A percentile compares a stretch with the other conserved stretches of the same genome.
These are phyloP conservation scores for Platysteira castanea DNA, from an alignment of 2,113 vertebrate species.

Conservation along the genomic window DNA sequence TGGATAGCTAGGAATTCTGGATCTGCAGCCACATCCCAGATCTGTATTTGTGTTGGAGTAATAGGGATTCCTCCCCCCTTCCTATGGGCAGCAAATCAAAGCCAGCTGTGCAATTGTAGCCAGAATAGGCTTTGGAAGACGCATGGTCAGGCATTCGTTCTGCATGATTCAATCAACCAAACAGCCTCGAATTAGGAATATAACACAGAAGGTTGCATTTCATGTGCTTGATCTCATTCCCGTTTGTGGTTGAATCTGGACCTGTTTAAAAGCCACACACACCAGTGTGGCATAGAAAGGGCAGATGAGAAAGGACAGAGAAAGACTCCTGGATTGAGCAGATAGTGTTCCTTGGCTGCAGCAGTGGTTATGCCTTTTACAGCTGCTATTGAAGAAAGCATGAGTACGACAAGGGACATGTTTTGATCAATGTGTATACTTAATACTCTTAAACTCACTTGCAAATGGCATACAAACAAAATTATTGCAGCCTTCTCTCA, in stretches of 20 bases:
- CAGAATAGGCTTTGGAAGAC: conserved; percentile 23
- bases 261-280: conserved; percentile 20
- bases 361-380: not conserved
- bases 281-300: not conserved
- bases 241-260: conserved; percentile 2
- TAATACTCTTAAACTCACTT: not conserved
- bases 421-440: not conserved
- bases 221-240: conserved; percentile 45
- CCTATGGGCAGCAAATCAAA: conserved; percentile 53
- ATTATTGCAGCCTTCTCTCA: not conserved
- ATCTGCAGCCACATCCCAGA: conserved; percentile 49
- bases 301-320: conserved; percentile 19
- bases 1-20: conserved; percentile 38
- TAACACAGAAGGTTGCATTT: conserved; percentile 36
- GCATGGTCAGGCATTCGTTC: conserved; percentile 45
- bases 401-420: not conserved
- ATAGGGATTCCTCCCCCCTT: conserved; percentile 14
- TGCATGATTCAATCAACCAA: conserved; percentile 39
- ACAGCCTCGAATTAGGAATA: conserved; percentile 25
- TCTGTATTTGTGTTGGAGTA: conserved; percentile 60
- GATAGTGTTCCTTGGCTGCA: conserved; percentile 1
- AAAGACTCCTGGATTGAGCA: not conserved
- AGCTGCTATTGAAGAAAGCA: not conserved
- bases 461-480: not conserved
- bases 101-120: conserved; percentile 39